These are phyloP conservation scores for Rutpela maculata DNA, from an alignment of 2,888 invertebrate species.

Conservation along the genomic window DNA sequence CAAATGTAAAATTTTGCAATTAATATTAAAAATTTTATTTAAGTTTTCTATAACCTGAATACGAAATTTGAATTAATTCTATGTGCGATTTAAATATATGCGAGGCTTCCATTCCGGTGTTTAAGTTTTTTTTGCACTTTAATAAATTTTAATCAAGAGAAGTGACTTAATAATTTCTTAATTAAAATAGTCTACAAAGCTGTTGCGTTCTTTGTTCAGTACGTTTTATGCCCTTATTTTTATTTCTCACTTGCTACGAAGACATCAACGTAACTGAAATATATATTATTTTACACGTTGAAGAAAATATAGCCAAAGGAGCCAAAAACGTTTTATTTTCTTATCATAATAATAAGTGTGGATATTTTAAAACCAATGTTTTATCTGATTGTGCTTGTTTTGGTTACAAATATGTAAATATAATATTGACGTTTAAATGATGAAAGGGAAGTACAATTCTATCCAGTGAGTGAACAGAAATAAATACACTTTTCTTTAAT, in stretches of 20 bases:
- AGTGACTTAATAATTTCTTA: slow-evolving; percentile 36
- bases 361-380: no score
- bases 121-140: not conserved
- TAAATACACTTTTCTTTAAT: not conserved
- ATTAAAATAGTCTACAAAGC: slow-evolving; percentile 19
- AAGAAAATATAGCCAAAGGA: no score
- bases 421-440: no score
- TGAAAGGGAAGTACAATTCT: not conserved
- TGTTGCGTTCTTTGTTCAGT: not conserved
- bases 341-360: no score
- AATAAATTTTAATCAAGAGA: slow-evolving; percentile 32
- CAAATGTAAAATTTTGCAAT: not conserved
- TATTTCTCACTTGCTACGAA: not conserved
- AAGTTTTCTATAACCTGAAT: not conserved
- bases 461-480: not conserved
- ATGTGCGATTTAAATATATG: not conserved
- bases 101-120: not conserved
- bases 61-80: not conserved
- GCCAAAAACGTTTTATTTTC: no score
- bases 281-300: not conserved
- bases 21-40: not conserved
- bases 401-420: no score
- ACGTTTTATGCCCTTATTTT: slow-evolving; percentile 1
- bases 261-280: not conserved
- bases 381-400: no score